These are phyloP conservation scores for Nomada fabriciana DNA, from an alignment of 2,888 invertebrate genomes.

Conservation along the genomic window DNA sequence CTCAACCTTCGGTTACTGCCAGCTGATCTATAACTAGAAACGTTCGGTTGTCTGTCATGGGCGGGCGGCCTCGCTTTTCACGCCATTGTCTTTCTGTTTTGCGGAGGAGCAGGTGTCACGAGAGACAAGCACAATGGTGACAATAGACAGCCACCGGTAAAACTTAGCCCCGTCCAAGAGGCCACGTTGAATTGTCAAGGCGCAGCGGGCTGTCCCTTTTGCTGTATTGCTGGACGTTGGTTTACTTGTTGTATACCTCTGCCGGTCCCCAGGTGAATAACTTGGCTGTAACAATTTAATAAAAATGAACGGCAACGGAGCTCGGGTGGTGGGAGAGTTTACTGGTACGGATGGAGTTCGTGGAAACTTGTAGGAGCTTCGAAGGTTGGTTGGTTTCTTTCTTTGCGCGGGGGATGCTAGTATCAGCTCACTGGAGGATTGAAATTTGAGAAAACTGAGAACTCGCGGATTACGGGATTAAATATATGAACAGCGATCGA, in stretches of 20 bases:
- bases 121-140: conserved; percentile 67
- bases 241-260: conserved; percentile 35
- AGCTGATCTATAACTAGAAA: conserved; percentile 34
- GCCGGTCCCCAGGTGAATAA: conserved; percentile 24
- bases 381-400: background rate
- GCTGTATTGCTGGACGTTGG: conserved; percentile 27
- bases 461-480: background rate
- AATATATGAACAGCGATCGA: too few relatives aligned
- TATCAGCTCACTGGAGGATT: background rate
- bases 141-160: conserved; percentile 76
- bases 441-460: background rate
- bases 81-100: conserved; percentile 58
- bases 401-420: background rate
- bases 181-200: conserved; percentile 49
- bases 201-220: conserved; percentile 59
- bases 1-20: background rate
- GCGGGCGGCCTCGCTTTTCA: conserved; percentile 4
- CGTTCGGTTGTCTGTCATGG: background rate
- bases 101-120: conserved; percentile 70
- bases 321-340: background rate
- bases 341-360: background rate
- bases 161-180: conserved; percentile 57
- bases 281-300: conserved; percentile 44
- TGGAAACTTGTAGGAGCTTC: background rate
- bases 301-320: conserved; percentile 28